phyloP scores from a whole-genome alignment of 92 coral and sea anemone genomes.

The Umimayanthus chanpuru region DNA sequence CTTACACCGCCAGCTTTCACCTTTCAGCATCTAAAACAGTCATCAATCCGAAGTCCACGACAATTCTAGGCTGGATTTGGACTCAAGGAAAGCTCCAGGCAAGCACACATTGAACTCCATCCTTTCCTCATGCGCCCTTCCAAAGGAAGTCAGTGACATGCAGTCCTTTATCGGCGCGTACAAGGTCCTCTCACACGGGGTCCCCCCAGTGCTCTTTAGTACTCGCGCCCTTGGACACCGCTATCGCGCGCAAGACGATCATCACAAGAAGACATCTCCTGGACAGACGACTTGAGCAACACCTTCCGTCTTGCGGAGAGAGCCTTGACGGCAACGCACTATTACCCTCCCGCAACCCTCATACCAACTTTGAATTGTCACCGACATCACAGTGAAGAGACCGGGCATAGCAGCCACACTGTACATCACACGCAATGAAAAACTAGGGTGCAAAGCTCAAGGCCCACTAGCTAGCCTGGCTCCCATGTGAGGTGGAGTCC shows the following conservation, averaged over 20 bases:
- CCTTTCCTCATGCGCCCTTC: background rate
- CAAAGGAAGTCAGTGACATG: background rate
- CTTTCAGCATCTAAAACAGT: background rate
- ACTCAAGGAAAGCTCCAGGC: background rate
- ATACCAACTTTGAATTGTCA: background rate
- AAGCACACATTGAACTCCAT: too few species aligned
- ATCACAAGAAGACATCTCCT: slow-evolving; percentile 5
- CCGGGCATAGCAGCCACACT: background rate
- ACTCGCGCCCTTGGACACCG: background rate
- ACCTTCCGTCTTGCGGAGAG: background rate
- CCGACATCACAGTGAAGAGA: background rate
- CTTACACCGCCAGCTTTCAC: slow-evolving; percentile 2
- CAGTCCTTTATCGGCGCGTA: slow-evolving; percentile 1
- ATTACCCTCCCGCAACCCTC: background rate
- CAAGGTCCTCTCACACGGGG: background rate
- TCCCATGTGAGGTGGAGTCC: slow-evolving; percentile 24
- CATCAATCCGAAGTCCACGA: background rate
- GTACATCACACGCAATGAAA: slow-evolving; percentile 4
- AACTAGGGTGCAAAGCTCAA: background rate
- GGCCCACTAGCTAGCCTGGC: slow-evolving; percentile 21
- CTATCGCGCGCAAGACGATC: background rate
- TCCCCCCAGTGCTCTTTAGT: background rate
- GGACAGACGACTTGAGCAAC: slow-evolving; percentile 17
- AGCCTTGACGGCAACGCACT: slow-evolving; percentile 17
- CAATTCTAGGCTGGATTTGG: background rate